Evolutionary conservation across 1,140 invertebrate genomes (phyloP).

Genomic region (Papilio polytes): DNA sequence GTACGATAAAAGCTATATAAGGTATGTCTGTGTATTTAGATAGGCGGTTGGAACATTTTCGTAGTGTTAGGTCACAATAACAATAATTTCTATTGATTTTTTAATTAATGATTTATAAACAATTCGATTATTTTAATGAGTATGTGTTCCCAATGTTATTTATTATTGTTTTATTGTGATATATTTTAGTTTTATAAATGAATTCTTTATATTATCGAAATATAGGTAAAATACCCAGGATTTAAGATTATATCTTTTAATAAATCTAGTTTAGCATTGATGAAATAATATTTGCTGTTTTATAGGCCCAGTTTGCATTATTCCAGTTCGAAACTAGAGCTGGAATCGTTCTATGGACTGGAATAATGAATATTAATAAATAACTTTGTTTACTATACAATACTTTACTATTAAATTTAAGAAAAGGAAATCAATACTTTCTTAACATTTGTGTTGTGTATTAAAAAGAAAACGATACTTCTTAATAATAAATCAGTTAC

Average conservation of each 20-base stretch:
- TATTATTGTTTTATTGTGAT: conserved; percentile 9
- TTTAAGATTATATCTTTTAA: background rate
- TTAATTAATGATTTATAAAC: background rate
- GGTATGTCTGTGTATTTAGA: background rate
- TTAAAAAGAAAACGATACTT: background rate
- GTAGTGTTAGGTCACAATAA: conserved; percentile 35
- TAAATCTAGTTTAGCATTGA: background rate
- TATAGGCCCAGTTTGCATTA: background rate
- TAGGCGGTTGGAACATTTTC: conserved; percentile 27
- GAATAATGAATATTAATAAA: background rate
- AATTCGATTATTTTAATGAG: conserved; percentile 23
- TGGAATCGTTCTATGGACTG: too few relatives aligned
- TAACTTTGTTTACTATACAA: background rate
- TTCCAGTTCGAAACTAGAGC: too few relatives aligned
- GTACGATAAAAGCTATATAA: conserved; percentile 14
- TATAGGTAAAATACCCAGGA: background rate
- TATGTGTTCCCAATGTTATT: background rate
- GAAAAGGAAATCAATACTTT: background rate
- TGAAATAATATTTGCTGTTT: background rate
- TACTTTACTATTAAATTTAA: background rate
- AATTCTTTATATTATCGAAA: background rate
- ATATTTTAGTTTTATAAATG: background rate
- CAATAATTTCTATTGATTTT: background rate
- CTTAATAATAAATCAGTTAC: background rate
- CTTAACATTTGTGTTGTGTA: background rate